Conservation (phyloP, 2,797 vertebrate genomes). For the Mormyrops attenuatus region DNA sequence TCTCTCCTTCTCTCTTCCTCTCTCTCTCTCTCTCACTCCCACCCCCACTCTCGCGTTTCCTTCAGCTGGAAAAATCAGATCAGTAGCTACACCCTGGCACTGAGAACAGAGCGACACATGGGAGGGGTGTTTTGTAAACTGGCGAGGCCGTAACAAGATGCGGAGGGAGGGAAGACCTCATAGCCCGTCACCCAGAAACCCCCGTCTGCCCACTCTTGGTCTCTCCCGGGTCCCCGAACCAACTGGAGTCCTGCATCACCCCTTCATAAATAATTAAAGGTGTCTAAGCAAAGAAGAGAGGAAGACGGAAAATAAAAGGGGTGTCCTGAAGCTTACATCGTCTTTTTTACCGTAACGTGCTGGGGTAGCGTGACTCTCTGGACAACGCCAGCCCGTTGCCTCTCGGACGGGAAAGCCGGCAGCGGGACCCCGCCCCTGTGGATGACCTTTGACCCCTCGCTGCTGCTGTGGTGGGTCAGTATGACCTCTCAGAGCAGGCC, state of each 20-base stretch:
- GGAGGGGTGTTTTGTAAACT: slow-evolving; percentile 74
- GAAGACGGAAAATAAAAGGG: slow-evolving; percentile 28
- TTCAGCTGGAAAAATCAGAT: slow-evolving; percentile 51
- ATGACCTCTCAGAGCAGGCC: neutral
- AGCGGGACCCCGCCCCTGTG: neutral
- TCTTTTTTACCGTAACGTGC: slow-evolving; percentile 27
- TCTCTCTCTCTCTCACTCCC: slow-evolving; percentile 9
- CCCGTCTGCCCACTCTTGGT: slow-evolving; percentile 56
- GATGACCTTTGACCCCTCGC: neutral
- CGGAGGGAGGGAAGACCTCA: slow-evolving; percentile 35
- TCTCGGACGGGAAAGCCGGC: neutral
- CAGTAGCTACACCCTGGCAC: slow-evolving; percentile 63
- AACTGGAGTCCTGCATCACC: slow-evolving; percentile 53
- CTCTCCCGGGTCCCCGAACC: slow-evolving; percentile 56
- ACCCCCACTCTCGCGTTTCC: slow-evolving; percentile 18
- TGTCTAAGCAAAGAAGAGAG: slow-evolving; percentile 40
- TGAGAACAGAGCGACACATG: slow-evolving; percentile 68
- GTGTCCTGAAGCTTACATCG: slow-evolving; percentile 40
- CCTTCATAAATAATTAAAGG: slow-evolving; percentile 47
- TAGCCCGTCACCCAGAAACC: slow-evolving; percentile 52
- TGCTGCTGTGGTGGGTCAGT: neutral
- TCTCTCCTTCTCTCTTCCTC: slow-evolving; percentile 17
- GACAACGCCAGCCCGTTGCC: neutral
- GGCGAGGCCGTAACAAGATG: slow-evolving; percentile 67
- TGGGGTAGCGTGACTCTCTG: neutral